Evolutionary conservation across 2,113 vertebrate species (phyloP), one percentile per base, ranked within the genome.

Genomic region (Amphilophus citrinellus): DNA sequence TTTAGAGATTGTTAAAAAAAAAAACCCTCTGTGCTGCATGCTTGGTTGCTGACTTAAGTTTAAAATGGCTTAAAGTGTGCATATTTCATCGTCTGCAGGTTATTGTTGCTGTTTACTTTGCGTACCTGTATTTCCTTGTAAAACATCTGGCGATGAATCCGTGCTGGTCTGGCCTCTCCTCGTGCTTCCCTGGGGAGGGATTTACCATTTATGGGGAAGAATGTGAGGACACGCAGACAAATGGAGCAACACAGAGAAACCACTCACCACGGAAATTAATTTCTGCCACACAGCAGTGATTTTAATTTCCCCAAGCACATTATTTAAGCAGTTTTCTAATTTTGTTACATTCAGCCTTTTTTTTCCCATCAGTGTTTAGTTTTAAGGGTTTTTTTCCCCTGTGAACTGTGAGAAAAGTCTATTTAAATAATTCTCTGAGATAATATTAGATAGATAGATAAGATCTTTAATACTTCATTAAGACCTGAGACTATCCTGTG

Each of bases 111-210:
- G 60, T 85, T 80, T 68, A n/a, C 85, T 22, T 4, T 75, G 83
- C 94, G 37, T 88, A 97, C 96, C 94, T 96, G 93, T 96, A 97
- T 83, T 96, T 96, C 83, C 96, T 92, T 11, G 93, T 94, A 61
- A 97, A 97, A 91, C 90, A 92, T 89, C 96, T 95, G 66, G 95
- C 79, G 42, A 95, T 93, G 84, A 91, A 96, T 62, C 96, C 96
- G 2, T 95, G 93, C 71, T 95, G 91, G 56, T 97, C 96, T 60
- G 89, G 91, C 82, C 92, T 92, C 85, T 96, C 96, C 35, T 96
- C 90, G 9, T 97, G 96, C 32, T 85, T 96, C 76, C 95, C 96
- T 97, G 80, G 44, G 86, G 90, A 91, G 5, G 68, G 88, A 88
- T 90, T 90, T 79, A 90, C 24, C 44, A 22, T 88, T 87, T 77